Percentiles rank a stretch among this genome's conserved stretches.
phyloP scores from a whole-genome alignment of 2,888 invertebrate genomes.

The Bimastos eiseni region DNA sequence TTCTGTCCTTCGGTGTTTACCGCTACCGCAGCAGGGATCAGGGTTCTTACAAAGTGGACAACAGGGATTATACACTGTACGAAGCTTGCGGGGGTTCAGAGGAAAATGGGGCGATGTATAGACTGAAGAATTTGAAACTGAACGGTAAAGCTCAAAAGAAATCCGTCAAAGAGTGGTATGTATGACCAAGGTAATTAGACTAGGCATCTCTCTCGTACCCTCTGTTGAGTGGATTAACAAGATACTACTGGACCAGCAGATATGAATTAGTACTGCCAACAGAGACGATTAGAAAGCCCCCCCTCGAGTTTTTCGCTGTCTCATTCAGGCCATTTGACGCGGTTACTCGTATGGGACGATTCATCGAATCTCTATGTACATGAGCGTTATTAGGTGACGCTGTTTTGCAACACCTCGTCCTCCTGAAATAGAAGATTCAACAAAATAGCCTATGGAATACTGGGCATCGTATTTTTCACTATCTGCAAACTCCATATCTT shows the following conservation, averaged over 20 bases:
- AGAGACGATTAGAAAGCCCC: too few relatives aligned
- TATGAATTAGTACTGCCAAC: not conserved
- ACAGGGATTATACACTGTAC: conserved; percentile 13
- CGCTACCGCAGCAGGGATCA: not conserved
- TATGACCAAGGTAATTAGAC: not conserved
- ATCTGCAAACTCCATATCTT: too few relatives aligned
- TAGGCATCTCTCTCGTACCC: not conserved
- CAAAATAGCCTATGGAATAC: too few relatives aligned
- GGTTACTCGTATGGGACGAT: too few relatives aligned
- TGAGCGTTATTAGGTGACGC: too few relatives aligned
- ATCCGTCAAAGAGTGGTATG: conserved; percentile 10
- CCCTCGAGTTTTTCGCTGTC: too few relatives aligned
- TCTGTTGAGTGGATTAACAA: too few relatives aligned
- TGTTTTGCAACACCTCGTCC: too few relatives aligned
- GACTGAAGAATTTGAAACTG: conserved; percentile 1
- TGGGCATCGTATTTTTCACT: too few relatives aligned
- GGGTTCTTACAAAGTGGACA: conserved; percentile 16
- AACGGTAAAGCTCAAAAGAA: conserved; percentile 7
- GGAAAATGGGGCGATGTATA: conserved; percentile 19
- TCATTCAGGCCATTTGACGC: too few relatives aligned
- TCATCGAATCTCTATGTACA: too few relatives aligned
- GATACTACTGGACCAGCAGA: not conserved
- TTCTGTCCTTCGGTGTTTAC: not conserved
- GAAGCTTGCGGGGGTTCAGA: not conserved
- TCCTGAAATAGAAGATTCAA: too few relatives aligned